Base-by-base conservation (phyloP, 1,140 invertebrate genomes). In the Lineus longissimus region DNA sequence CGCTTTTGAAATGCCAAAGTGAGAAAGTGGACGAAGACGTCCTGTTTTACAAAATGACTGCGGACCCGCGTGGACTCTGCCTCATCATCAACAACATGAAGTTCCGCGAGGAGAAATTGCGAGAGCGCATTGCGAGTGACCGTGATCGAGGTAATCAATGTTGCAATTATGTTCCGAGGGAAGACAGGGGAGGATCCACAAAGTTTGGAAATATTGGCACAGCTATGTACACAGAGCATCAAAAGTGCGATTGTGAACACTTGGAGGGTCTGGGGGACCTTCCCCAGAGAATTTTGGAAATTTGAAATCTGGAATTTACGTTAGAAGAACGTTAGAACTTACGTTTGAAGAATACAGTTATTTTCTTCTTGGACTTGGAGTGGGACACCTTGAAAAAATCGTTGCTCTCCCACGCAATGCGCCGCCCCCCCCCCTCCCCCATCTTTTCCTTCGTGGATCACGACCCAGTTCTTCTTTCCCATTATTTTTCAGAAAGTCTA, bases 41-140 rank as follows among this genome's bases (percentile, higher is more conserved):
- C 17, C 51, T 19, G 51, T 11, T 60, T 11, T 62, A 62, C 30
- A 62, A 59, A 59, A 62, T 62, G 61, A 59, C 9, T 15, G 19
- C 55, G 11, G 19, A 59, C 23, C 61, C 61, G 6, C 33, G 61
- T 15, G 61, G 61, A 11, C 59, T 60, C 61, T 60, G 55, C 31
- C 19, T 62, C 27, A 62, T 62, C 17, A 62, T 62, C 15, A 62
- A 59, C 29, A 62, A 62, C 51, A 25, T 51, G 31, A n/a, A 60
- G 19, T 62, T 62, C 27, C 15, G 4, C n/a, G 61, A 54, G 17
- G 23, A 60, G 11, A n/a, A n/a, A n/a, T 54, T 62, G 11, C 25
- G 19, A 19, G 61, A 62, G 55, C 15, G 61, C 17, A 9, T 60
- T 9, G 61, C 55, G 7, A 62, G 55, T 7, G 61, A 62, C 31